Evolutionary conservation across 2,797 vertebrate genomes (phyloP), one percentile per base, ranked within the genome.

Genomic region (Macropus fuliginosus): DNA sequence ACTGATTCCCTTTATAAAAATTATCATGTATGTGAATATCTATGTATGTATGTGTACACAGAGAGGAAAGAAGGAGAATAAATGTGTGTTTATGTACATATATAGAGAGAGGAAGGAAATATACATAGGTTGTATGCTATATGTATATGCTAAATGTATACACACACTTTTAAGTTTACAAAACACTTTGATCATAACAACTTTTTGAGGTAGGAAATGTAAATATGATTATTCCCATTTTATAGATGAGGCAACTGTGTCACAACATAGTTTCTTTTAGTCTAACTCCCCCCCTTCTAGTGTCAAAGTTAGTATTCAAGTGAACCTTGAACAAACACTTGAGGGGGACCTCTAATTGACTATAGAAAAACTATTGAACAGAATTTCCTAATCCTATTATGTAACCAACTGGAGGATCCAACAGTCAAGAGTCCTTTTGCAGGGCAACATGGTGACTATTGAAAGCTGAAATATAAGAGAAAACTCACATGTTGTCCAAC

Each of bases 401-500:
- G 11, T 50, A 90, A 4, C 46, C 50, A 93, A 55, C 40, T 90
- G 24, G 1, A 89, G 29, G 16, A 93, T 55, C 56, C 52, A 55
- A 2, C 0, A 27, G 21, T 59, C 92, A 92, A 92, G 87, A 46
- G 52, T 29, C 81, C 6, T 55, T 21, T 18, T 66, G 66, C 21
- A 29, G n/a, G n/a, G n/a, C 21, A 81, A 16, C 6, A 18, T 55
- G 16, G 28, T 52, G 55, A 16, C 54, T 2, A 92, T 6, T 56
- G 14, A 95, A 94, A 92, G 40, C 1, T 89, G 16, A 3, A 95
- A 4, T 56, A 93, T 27, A 4, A 54, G 92, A 27, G 54, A 1
- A 55, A 31, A 54, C 94, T 57, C 95, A 54, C 34, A 93, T 93
- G 28, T 95, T 94, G 46, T 94, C 28, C 56, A 21, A 50, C 40